Base-by-base conservation (phyloP, 2,113 vertebrate genomes). In the Pterocles orientalis region DNA sequence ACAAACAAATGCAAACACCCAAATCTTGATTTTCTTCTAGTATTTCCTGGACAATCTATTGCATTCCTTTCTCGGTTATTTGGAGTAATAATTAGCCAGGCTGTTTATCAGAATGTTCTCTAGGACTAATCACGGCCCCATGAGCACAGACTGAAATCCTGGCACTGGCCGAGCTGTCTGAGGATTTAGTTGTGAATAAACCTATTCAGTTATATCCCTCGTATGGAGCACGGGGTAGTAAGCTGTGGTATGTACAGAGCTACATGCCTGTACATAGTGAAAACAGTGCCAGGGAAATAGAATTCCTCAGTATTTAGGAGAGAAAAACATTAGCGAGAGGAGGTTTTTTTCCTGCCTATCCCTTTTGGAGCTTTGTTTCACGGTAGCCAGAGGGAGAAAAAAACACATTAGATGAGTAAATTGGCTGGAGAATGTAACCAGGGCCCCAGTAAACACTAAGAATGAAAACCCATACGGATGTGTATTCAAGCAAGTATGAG, bases 371-470 rank as follows among this genome's bases (percentile, higher is more conserved):
- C 80, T 95, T 92, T 94, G 83, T 92, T 94, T 96, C 91, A 85
- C 3, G 0, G 81, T 94, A 96, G 95, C 94, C 92, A 86, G 88
- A 89, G 89, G 94, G 88, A 95, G 73, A 69, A 92, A 94, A 95
- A 68, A 18, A 21, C 82, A 88, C 78, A 95, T 96, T 96, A 95
- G 91, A 66, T 76, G 92, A 95, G 94, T 96, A 97, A 96, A 94
- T 95, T 95, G 96, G 88, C 94, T 96, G 95, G 94, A 96, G 96
- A 95, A 96, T 92, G 86, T 95, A 96, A 92, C 91, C 86, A 94
- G 84, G 82, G 91, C 88, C 94, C 86, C 70, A 87, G 88, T 91
- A 96, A 96, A 95, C 86, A 82, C 83, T 79, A 53, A 84, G 92
- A 94, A 94, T 94, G 92, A 95, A 95, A 96, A 92, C 76, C 81